phyloP scores from a whole-genome alignment of 2,888 invertebrate genomes.

The Orchesella flavescens region DNA sequence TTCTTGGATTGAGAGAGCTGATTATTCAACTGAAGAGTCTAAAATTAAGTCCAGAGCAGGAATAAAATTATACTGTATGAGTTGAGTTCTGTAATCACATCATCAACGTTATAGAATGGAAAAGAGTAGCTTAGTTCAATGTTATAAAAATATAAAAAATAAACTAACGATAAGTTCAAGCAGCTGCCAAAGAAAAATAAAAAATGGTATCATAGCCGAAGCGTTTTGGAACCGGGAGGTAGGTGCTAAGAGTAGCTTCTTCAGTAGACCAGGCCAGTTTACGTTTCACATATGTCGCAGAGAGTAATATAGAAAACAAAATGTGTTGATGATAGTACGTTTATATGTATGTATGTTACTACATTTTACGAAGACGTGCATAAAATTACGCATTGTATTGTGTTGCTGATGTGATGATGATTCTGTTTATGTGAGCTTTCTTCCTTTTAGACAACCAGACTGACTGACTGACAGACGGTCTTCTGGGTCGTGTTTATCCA shows the following conservation, averaged over 20 bases:
- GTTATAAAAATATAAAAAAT: no score
- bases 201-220: background rate
- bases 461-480: no score
- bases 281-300: constrained; percentile 42
- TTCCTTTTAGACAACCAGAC: no score
- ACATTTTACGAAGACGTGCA: no score
- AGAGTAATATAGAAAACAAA: constrained; percentile 16
- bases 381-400: no score
- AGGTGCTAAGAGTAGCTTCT: background rate
- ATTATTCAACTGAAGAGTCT: background rate
- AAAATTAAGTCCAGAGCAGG: background rate
- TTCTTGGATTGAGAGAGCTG: background rate
- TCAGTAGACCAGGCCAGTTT: constrained; percentile 17
- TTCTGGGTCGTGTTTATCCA: no score
- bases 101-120: background rate
- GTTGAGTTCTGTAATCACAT: background rate
- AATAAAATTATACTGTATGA: background rate
- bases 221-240: constrained; percentile 12
- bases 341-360: background rate
- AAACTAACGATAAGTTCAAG: no score
- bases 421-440: no score
- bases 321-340: background rate
- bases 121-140: no score
- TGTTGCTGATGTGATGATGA: no score
- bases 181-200: no score